These are phyloP conservation scores for Neodiprion lecontei DNA, from an alignment of 1,140 invertebrate species.

Conservation along the genomic window DNA sequence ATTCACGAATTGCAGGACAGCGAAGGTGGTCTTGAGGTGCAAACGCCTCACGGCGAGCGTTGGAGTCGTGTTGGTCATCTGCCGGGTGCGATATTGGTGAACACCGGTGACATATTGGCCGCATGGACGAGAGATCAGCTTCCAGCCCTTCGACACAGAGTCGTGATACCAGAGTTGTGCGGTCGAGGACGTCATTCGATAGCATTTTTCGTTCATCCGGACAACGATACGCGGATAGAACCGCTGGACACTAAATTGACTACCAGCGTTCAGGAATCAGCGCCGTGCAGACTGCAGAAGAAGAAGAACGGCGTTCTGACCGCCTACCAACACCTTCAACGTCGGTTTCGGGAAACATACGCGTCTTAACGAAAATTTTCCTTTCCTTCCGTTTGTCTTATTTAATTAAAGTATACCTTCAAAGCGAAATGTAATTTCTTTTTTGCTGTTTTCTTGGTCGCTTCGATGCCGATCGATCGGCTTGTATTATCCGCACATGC, in stretches of 20 bases:
- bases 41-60: constrained; percentile 68
- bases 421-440: not conserved
- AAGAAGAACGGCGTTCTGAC: constrained; percentile 67
- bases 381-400: not conserved
- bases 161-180: constrained; percentile 72
- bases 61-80: constrained; percentile 81
- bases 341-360: constrained; percentile 73
- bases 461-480: too few species aligned
- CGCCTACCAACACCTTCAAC: constrained; percentile 74
- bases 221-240: constrained; percentile 65
- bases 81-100: constrained; percentile 79
- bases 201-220: constrained; percentile 80
- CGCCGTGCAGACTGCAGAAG: constrained; percentile 56
- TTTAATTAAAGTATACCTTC: not conserved
- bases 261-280: constrained; percentile 49
- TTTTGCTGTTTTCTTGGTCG: constrained; percentile 5
- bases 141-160: constrained; percentile 76
- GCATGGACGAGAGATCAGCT: constrained; percentile 77
- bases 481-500: too few species aligned
- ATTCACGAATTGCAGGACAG: constrained; percentile 58
- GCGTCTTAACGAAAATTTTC: constrained; percentile 55
- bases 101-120: constrained; percentile 79
- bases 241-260: constrained; percentile 64
- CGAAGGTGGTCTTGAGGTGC: constrained; percentile 70
- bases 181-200: constrained; percentile 73